Evolutionary conservation across 92 coral and sea anemone genomes (phyloP).

Genomic region (Plumapathes pennacea): DNA sequence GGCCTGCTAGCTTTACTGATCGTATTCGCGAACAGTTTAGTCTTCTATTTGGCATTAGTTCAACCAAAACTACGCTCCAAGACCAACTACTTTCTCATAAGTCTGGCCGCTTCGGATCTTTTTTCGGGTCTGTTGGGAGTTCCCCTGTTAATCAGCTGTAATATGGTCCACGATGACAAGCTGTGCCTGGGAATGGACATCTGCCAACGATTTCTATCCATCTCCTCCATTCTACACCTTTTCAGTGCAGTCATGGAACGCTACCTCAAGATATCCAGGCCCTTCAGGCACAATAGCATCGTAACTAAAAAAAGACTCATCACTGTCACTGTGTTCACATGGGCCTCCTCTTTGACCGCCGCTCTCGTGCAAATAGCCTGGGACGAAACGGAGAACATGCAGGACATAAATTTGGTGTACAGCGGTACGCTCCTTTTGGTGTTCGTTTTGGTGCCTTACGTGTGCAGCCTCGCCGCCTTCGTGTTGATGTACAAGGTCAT

Average conservation of each 20-base stretch:
- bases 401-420: conserved; percentile 7
- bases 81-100: conserved; percentile 58
- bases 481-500: conserved; percentile 27
- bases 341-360: conserved; percentile 35
- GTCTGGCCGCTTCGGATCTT: conserved; percentile 60
- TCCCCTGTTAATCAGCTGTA: conserved; percentile 45
- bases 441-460: conserved; percentile 34
- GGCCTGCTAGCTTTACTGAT: conserved; percentile 25
- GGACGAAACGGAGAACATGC: conserved; percentile 1
- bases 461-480: conserved; percentile 20
- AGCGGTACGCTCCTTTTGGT: conserved; percentile 15
- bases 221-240: conserved; percentile 67
- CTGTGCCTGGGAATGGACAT: conserved; percentile 70
- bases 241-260: conserved; percentile 50
- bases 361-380: conserved; percentile 41
- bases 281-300: conserved; percentile 29
- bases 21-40: conserved; percentile 41
- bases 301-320: conserved; percentile 34
- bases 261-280: conserved; percentile 54
- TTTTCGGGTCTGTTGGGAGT: conserved; percentile 44
- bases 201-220: conserved; percentile 62
- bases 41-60: conserved; percentile 28
- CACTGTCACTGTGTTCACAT: conserved; percentile 3
- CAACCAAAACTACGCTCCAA: conserved; percentile 31
- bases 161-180: not conserved